phyloP scores from a whole-genome alignment of 1,140 invertebrate species.

The Pachypsylla venusta region DNA sequence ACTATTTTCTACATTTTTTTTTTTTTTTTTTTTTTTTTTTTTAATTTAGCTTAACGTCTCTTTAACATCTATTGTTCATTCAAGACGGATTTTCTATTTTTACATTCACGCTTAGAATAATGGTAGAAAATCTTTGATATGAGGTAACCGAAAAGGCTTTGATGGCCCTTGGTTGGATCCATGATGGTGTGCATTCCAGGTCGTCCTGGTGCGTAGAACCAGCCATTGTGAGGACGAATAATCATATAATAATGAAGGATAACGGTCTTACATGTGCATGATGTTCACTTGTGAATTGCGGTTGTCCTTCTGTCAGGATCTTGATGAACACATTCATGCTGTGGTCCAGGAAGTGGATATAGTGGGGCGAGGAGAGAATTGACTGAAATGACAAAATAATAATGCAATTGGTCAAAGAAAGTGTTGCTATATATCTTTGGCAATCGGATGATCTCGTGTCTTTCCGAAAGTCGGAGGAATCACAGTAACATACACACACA shows the following conservation, averaged over 20 bases:
- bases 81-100: background rate
- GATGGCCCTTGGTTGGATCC: background rate
- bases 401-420: background rate
- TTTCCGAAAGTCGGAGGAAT: no score
- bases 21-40: no score
- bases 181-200: background rate
- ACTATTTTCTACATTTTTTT: no score
- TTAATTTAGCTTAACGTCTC: no score
- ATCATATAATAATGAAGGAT: no score
- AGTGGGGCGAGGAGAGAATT: constrained; percentile 69
- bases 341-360: constrained; percentile 76
- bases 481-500: background rate
- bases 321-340: constrained; percentile 83
- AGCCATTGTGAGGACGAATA: no score
- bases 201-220: background rate
- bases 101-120: background rate
- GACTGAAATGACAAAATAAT: constrained; percentile 13
- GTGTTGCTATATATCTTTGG: background rate
- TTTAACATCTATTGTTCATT: no score
- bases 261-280: constrained; percentile 68
- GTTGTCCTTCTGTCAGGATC: constrained; percentile 82
- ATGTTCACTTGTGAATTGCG: constrained; percentile 90
- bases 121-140: background rate
- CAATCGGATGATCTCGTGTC: no score
- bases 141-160: background rate